Base-by-base conservation (phyloP, 2,113 vertebrate species). In the Ranitomeya variabilis region DNA sequence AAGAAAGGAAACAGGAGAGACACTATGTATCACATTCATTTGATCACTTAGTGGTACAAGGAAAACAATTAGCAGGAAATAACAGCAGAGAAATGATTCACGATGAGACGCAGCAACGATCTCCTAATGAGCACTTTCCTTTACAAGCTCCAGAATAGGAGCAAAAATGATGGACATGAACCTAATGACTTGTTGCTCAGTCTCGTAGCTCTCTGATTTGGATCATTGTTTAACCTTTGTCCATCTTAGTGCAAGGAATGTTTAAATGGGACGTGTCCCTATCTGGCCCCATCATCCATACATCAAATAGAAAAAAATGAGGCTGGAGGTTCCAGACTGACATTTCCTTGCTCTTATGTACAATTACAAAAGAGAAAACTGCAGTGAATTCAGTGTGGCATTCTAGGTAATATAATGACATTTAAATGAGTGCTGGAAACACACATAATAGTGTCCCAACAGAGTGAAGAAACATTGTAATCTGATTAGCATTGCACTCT, bases 111-210 rank as follows among this genome's bases (percentile, higher is more conserved):
- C 31, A 13, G 57, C 26, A 52, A 71, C 76, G 67, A 83, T 83
- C 80, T 83, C 37, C 7, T 88, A 88, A 88, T 88, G 69, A 88
- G 31, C 80, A 52, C 69, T 76, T 88, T 37, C 60, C 67, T 76
- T 88, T 83, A 88, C 69, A 62, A 88, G 87, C 80, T 83, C 54
- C 57, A 76, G 57, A 77, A 83, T 7, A 64, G 51, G 87, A 82
- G 80, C 3, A 67, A 54, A 67, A 23, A 23, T 69, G 57, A 19
- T 80, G 64, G 55, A 83, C 69, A 83, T 60, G 31, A 76, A 23
- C 7, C 21, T 52, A 81, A 78, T 78, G n/a, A 86, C 37, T 57
- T 79, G 31, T 45, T 60, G 37, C 85, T 51, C 4, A 21, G 18
- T 66, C 57, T n/a, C 54, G 14, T 16, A 52, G 45, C 55, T 60